Evolutionary conservation across 1,140 invertebrate genomes (phyloP), one percentile per base, ranked within the genome.

Genomic region (Parapsyche elsis): DNA sequence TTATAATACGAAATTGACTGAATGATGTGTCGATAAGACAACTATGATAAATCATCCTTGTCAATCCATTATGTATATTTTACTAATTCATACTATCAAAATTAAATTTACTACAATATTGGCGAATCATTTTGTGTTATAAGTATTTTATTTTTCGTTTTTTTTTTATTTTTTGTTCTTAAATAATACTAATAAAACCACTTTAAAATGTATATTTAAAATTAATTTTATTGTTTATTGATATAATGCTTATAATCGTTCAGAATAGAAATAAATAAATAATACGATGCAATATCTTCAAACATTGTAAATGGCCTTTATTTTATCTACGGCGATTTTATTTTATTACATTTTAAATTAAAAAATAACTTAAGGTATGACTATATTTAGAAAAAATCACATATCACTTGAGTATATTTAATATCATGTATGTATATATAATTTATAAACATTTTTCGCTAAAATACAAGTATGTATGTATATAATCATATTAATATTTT

Each of bases 391-490:
- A 73, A 77, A 53, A 64, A 64, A 77, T 77, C 75, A 77, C 75
- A 77, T 77, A 77, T 77, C 75, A 77, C 75, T 45, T 64, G 46
- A 77, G 75, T 64, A 64, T 77, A 64, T 64, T 1, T 38, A 38
- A 38, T 38, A 38, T 38, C 30, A 38, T 38, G 30, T 7, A 38
- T 38, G 30, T 38, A 38, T 38, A 38, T 7, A 38, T 38, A 38
- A 38, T 38, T 38, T 38, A 38, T 38, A 74, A 75, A 75, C 53
- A 59, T 73, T 10, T 75, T 75, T 75, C 24, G 46, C 73, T 75
- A 75, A 75, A 67, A 67, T 67, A 67, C 24, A 67, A 67, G 24
- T 38, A 38, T 38, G 30, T 38, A 4, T 67, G 49, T 49, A 24
- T 71, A 64, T 67, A 46, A 73, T 49, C 21, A 23, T 45, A 19